These are phyloP conservation scores for Chiloscyllium plagiosum DNA, from an alignment of 2,113 vertebrate species.

Conservation along the genomic window DNA sequence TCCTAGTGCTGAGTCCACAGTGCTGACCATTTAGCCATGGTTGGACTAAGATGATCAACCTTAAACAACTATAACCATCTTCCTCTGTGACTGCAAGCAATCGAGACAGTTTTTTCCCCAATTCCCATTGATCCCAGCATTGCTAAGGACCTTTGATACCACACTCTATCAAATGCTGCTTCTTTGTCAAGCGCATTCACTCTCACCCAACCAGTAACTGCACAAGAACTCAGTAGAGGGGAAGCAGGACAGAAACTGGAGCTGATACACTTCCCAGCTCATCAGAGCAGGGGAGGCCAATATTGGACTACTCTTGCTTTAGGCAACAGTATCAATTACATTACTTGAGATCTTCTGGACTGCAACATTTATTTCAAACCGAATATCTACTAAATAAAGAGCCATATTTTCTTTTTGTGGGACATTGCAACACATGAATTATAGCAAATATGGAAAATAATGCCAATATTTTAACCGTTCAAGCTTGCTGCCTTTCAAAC, in stretches of 20 bases:
- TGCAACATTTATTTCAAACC: not conserved
- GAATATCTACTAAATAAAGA: not conserved
- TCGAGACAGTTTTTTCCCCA: too few relatives aligned
- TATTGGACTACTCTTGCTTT: not conserved
- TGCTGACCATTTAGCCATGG: too few relatives aligned
- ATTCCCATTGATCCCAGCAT: too few relatives aligned
- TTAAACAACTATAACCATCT: too few relatives aligned
- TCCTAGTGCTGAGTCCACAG: too few relatives aligned
- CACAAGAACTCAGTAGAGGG: not conserved
- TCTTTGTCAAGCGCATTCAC: too few relatives aligned
- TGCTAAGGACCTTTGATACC: too few relatives aligned
- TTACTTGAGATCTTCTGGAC: not conserved
- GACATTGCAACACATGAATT: not conserved
- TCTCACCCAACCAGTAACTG: not conserved
- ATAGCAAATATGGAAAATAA: not conserved
- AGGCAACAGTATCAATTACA: not conserved
- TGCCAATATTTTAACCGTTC: not conserved
- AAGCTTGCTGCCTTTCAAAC: not conserved
- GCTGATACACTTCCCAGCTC: not conserved
- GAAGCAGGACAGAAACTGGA: not conserved
- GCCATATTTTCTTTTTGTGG: not conserved
- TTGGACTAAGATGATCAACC: too few relatives aligned
- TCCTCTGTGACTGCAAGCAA: too few relatives aligned
- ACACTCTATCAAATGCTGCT: too few relatives aligned
- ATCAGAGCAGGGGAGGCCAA: not conserved